A percentile compares a stretch with the other conserved stretches of the same genome.
Evolutionary conservation across 2,888 invertebrate species (phyloP).

Genomic region (Drosophila mulleri): DNA sequence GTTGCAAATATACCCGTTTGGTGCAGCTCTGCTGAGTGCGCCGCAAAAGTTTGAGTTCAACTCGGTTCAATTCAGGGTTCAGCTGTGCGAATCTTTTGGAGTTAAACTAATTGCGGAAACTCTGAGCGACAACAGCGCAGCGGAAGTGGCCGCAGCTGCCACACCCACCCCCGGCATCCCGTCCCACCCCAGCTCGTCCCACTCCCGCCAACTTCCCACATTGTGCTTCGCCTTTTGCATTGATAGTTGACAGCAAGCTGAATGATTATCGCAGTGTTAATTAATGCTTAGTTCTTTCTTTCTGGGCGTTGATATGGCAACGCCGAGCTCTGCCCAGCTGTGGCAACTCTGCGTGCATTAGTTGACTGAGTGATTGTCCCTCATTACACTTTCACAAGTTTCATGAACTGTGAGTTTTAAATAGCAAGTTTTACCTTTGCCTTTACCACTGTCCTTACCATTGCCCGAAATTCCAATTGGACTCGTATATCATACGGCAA

Average conservation of each 20-base stretch:
- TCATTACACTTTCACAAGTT: slow-evolving; percentile 32
- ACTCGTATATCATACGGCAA: neutral
- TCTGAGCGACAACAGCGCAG: slow-evolving; percentile 18
- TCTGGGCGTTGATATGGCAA: slow-evolving; percentile 34
- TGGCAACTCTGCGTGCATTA: neutral
- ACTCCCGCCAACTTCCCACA: neutral
- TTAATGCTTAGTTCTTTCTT: slow-evolving; percentile 56
- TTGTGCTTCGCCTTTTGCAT: slow-evolving; percentile 13
- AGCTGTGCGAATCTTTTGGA: slow-evolving; percentile 21
- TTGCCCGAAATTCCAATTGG: neutral
- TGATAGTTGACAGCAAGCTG: slow-evolving; percentile 46
- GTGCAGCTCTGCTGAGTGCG: neutral
- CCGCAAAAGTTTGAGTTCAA: slow-evolving; percentile 17
- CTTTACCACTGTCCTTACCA: neutral
- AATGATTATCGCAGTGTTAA: slow-evolving; percentile 64
- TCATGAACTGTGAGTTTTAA: neutral
- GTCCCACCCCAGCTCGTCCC: neutral
- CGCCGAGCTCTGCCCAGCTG: neutral
- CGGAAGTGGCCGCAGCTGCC: slow-evolving; percentile 10
- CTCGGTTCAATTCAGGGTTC: slow-evolving; percentile 14
- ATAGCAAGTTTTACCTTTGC: neutral
- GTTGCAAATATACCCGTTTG: neutral
- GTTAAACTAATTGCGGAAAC: slow-evolving; percentile 52
- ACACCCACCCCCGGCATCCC: neutral
- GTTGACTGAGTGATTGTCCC: slow-evolving; percentile 21